Evolutionary conservation across 2,113 vertebrate genomes (phyloP).

Genomic region (Scophthalmus maximus): DNA sequence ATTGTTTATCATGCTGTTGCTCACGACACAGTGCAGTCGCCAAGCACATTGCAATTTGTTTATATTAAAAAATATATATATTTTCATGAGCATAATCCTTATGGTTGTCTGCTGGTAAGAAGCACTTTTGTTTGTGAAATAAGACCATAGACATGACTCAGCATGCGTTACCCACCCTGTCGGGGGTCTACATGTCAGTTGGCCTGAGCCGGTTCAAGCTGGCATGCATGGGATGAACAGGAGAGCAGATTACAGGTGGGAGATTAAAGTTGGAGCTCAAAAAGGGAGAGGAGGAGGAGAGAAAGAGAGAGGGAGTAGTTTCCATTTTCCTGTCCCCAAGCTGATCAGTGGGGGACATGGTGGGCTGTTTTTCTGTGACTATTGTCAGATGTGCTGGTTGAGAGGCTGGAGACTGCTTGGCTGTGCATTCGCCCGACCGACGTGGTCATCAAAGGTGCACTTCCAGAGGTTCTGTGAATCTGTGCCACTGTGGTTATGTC

Average conservation of each 20-base stretch:
- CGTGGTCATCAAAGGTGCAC: slow-evolving; percentile 37
- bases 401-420: slow-evolving; percentile 31
- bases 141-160: slow-evolving; percentile 35
- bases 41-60: neutral
- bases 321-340: slow-evolving; percentile 12
- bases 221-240: neutral
- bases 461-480: slow-evolving; percentile 39
- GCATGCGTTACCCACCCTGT: slow-evolving; percentile 5
- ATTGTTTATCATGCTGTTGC: slow-evolving; percentile 22
- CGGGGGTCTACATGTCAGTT: neutral
- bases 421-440: slow-evolving; percentile 22
- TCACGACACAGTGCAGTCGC: slow-evolving; percentile 14
- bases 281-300: slow-evolving; percentile 4
- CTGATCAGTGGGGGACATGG: slow-evolving; percentile 18
- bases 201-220: neutral
- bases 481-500: slow-evolving; percentile 32
- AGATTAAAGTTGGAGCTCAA: slow-evolving; percentile 19
- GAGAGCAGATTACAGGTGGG: neutral
- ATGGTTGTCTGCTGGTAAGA: neutral
- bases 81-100: slow-evolving; percentile 1
- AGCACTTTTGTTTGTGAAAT: neutral
- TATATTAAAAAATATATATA: neutral
- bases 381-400: slow-evolving; percentile 54
- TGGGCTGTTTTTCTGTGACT: slow-evolving; percentile 38
- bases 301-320: slow-evolving; percentile 1